These are phyloP conservation scores for Cheilinus undulatus DNA, from an alignment of 2,113 vertebrate species.

Conservation along the genomic window DNA sequence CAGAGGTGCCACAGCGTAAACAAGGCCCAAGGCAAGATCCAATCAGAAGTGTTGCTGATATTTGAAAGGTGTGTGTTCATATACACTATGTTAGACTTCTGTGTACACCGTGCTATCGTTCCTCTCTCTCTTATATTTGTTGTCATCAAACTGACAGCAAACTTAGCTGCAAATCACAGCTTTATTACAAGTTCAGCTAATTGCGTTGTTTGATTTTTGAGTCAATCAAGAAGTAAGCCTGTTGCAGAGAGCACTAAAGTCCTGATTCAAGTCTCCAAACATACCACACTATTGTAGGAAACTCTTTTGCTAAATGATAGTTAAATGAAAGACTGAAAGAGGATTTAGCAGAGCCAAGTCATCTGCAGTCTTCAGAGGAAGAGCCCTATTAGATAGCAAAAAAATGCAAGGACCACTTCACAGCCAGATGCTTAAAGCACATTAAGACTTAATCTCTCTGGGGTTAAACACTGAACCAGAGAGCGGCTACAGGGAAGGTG, in stretches of 20 bases:
- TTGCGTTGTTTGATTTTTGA: constrained; percentile 27
- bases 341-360: constrained; percentile 32
- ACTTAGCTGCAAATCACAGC: not conserved
- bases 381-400: constrained; percentile 40
- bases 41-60: constrained; percentile 54
- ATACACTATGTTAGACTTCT: not conserved
- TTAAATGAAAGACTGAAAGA: constrained; percentile 33
- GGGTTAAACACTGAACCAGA: constrained; percentile 43
- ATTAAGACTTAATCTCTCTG: constrained; percentile 70
- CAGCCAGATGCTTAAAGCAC: constrained; percentile 68
- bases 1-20: constrained; percentile 63
- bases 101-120: not conserved
- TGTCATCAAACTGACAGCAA: not conserved
- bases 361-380: constrained; percentile 34
- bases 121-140: not conserved
- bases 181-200: constrained; percentile 11
- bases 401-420: constrained; percentile 69
- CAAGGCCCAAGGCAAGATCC: constrained; percentile 31
- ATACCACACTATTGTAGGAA: constrained; percentile 37
- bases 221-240: constrained; percentile 7
- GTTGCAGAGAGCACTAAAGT: constrained; percentile 15
- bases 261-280: constrained; percentile 47
- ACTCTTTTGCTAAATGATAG: constrained; percentile 12
- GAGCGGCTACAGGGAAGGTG: constrained; percentile 37
- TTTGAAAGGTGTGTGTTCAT: constrained; percentile 35